These are phyloP conservation scores for Enteromius afrohamiltoni DNA, from an alignment of 2,797 vertebrate genomes.

Conservation along the genomic window DNA sequence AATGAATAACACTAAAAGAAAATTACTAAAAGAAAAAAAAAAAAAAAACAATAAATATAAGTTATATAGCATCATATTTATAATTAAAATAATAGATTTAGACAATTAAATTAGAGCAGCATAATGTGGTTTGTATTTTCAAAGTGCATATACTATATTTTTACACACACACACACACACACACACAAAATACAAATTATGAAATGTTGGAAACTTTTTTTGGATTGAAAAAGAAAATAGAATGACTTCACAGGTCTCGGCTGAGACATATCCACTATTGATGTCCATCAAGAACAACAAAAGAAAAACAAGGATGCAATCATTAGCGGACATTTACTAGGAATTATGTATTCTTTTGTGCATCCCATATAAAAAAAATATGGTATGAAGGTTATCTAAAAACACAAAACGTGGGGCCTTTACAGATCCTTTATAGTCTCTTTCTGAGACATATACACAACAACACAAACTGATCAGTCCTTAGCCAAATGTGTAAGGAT, in stretches of 20 bases:
- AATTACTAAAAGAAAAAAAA: neutral
- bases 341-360: neutral
- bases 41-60: neutral
- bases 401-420: neutral
- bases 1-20: neutral
- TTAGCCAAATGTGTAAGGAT: neutral
- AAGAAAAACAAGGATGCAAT: neutral
- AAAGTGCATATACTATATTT: slow-evolving; percentile 10
- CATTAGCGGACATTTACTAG: neutral
- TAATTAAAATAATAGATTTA: slow-evolving; percentile 1
- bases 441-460: neutral
- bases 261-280: neutral
- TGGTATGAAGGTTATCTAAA: neutral
- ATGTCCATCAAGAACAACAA: neutral
- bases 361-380: neutral
- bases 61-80: slow-evolving; percentile 5
- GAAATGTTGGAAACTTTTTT: neutral
- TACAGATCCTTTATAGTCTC: neutral
- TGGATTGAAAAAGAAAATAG: neutral
- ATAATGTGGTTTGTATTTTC: neutral
- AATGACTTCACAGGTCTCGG: neutral
- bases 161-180: neutral
- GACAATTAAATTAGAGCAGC: slow-evolving; percentile 12
- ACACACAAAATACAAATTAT: neutral
- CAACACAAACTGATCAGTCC: neutral